A percentile compares a stretch with the other conserved stretches of the same genome.
phyloP scores from a whole-genome alignment of 2,888 invertebrate genomes.

The Cryptocephalus moraei region DNA sequence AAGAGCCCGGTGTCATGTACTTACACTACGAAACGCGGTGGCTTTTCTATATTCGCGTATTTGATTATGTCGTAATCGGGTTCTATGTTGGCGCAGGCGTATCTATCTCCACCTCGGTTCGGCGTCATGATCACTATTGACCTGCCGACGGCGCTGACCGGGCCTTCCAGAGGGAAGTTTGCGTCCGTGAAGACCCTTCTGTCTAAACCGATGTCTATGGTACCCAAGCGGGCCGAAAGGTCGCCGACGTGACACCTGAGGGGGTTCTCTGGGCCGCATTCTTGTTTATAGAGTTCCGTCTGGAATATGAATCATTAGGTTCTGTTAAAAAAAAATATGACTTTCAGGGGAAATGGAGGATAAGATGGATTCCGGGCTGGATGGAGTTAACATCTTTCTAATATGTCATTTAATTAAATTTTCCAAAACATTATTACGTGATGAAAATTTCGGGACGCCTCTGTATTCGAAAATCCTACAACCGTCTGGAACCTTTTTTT shows the following conservation, averaged over 20 bases:
- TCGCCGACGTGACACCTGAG: slow-evolving; percentile 88
- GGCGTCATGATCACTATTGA: slow-evolving; percentile 78
- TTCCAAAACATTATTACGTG: too few relatives aligned
- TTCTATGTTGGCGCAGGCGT: slow-evolving; percentile 86
- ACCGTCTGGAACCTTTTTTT: too few relatives aligned
- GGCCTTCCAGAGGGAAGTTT: slow-evolving; percentile 77
- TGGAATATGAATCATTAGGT: slow-evolving; percentile 29
- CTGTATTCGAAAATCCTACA: too few relatives aligned
- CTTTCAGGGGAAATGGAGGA: too few relatives aligned
- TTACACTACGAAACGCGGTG: slow-evolving; percentile 82
- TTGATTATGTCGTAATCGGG: slow-evolving; percentile 86
- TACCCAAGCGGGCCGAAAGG: slow-evolving; percentile 71
- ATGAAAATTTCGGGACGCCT: too few relatives aligned
- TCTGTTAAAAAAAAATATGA: too few relatives aligned
- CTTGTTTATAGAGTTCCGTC: slow-evolving; percentile 74
- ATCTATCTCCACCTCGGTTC: slow-evolving; percentile 57
- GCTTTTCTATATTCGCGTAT: slow-evolving; percentile 76
- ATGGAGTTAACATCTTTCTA: too few relatives aligned
- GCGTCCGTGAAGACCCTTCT: slow-evolving; percentile 73
- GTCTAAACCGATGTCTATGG: slow-evolving; percentile 69
- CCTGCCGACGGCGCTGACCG: slow-evolving; percentile 67
- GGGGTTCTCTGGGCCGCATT: slow-evolving; percentile 83
- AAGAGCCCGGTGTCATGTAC: slow-evolving; percentile 22
- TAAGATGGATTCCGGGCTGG: too few relatives aligned
- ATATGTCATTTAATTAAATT: too few relatives aligned